Percentiles rank a stretch among this genome's conserved stretches.
Conservation (phyloP, 2,797 vertebrate species). For the Acipenser transmontanus region DNA sequence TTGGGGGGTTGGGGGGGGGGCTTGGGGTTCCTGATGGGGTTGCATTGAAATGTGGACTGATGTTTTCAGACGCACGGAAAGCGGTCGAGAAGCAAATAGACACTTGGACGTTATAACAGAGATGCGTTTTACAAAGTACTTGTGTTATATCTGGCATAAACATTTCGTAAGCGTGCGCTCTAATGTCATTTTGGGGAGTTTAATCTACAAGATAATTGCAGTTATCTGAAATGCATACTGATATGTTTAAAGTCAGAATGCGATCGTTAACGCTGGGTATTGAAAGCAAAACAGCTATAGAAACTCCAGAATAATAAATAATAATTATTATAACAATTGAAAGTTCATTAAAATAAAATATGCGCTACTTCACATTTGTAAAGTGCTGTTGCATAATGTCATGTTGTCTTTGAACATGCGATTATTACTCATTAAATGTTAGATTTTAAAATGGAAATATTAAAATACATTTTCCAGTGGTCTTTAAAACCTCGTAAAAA, state of each 20-base stretch:
- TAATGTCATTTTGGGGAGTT: neutral
- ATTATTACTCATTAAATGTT: neutral
- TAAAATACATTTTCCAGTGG: neutral
- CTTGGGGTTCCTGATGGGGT: neutral
- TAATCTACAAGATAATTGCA: neutral
- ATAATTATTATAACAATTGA: neutral
- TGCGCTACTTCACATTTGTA: neutral
- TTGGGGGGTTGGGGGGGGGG: neutral
- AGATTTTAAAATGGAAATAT: neutral
- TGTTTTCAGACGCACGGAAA: no score
- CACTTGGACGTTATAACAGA: no score
- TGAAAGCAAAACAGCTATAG: no score
- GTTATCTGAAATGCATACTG: neutral
- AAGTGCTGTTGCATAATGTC: neutral
- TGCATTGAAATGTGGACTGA: no score
- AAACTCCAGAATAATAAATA: neutral
- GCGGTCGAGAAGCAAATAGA: no score
- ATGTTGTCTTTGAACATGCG: neutral
- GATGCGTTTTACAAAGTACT: no score
- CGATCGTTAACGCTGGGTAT: neutral
- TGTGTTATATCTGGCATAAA: no score
- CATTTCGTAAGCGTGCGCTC: no score
- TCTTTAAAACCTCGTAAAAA: neutral
- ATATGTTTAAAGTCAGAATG: constrained; percentile 5
- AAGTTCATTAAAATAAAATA: neutral